These are phyloP conservation scores for Zootoca vivipara DNA, from an alignment of 2,113 vertebrate genomes.

Conservation along the genomic window DNA sequence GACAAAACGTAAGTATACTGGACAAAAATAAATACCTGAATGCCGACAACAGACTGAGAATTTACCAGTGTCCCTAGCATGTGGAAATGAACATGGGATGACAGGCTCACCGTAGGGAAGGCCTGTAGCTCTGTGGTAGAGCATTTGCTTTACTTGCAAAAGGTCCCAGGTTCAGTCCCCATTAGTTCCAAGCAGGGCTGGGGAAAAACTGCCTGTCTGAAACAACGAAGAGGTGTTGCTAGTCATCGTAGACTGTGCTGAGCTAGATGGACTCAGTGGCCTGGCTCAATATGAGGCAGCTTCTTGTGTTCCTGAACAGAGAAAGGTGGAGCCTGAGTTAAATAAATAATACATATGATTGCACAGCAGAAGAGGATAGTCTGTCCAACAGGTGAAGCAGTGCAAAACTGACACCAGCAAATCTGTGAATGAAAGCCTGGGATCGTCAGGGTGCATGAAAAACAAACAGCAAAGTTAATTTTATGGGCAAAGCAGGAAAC, in stretches of 20 bases:
- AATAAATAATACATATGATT: background rate
- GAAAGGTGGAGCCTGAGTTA: background rate
- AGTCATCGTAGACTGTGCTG: no score
- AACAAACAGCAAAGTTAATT: background rate
- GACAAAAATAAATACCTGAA: background rate
- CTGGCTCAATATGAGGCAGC: no score
- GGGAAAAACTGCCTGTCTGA: no score
- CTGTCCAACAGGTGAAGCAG: background rate
- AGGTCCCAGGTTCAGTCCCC: no score
- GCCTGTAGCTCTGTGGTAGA: no score
- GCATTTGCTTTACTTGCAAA: no score
- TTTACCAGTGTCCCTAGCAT: background rate
- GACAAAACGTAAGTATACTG: background rate
- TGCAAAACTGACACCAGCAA: background rate
- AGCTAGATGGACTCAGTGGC: no score
- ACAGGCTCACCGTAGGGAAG: no score
- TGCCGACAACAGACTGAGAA: background rate
- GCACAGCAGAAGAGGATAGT: background rate
- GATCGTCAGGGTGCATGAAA: background rate
- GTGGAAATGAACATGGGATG: background rate
- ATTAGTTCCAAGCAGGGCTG: no score
- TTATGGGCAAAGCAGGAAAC: background rate
- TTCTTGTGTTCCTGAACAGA: background rate
- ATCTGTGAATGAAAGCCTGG: background rate
- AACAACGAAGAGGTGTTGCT: no score